A percentile compares a stretch with the other conserved stretches of the same genome.
These are phyloP conservation scores for Brienomyrus brachyistius DNA, from an alignment of 2,113 vertebrate species.

Conservation along the genomic window DNA sequence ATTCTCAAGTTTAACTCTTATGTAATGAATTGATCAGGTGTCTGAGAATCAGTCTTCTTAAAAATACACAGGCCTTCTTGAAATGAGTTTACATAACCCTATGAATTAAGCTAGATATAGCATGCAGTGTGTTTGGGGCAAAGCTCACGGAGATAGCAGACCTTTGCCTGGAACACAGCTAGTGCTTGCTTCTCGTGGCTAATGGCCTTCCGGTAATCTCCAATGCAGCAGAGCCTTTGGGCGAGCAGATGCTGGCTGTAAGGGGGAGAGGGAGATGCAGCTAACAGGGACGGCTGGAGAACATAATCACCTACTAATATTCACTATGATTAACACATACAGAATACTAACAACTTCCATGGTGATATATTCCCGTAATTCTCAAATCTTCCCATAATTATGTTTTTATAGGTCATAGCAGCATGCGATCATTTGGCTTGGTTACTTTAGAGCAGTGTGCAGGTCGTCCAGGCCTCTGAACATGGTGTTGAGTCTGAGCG, in stretches of 20 bases:
- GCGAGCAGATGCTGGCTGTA: constrained; percentile 67
- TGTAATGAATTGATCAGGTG: not conserved
- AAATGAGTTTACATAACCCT: not conserved
- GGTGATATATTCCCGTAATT: not conserved
- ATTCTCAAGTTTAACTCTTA: not conserved
- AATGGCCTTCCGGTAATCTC: constrained; percentile 68
- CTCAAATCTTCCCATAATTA: not conserved
- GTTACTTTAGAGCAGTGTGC: constrained; percentile 64
- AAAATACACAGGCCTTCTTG: not conserved
- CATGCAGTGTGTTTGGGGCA: not conserved
- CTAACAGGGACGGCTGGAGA: not conserved
- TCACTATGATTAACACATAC: not conserved
- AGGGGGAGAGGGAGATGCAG: not conserved
- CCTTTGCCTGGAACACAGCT: constrained; percentile 59
- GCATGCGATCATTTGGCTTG: not conserved
- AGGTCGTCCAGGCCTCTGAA: constrained; percentile 57
- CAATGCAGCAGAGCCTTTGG: constrained; percentile 60
- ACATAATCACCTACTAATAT: not conserved
- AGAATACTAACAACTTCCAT: not conserved
- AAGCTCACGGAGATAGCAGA: constrained; percentile 22
- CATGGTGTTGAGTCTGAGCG: constrained; percentile 59
- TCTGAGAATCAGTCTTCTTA: not conserved
- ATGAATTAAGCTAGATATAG: not conserved
- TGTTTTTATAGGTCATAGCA: not conserved
- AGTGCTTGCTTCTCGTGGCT: constrained; percentile 67